phyloP scores from a whole-genome alignment of 2,888 invertebrate genomes.

The Eucriotettix oculatus region DNA sequence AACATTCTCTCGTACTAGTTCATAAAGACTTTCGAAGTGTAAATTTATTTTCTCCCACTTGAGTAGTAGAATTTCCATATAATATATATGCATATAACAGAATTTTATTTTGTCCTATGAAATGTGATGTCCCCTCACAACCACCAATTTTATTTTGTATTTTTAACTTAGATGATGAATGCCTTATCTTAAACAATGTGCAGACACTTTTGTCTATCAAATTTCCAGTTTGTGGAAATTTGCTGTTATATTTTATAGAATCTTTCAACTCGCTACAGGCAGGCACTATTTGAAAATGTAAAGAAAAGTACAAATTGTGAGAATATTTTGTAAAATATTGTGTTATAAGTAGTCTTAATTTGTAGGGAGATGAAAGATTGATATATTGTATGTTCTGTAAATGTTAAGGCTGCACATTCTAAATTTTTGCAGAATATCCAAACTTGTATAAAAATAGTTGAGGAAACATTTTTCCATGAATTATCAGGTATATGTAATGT shows the following conservation, averaged over 20 bases:
- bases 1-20: background rate
- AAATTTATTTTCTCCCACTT: background rate
- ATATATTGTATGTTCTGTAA: background rate
- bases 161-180: too few species aligned
- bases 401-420: background rate
- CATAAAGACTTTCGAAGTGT: background rate
- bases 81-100: too few species aligned
- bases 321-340: conserved; percentile 5
- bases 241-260: background rate
- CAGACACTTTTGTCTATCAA: too few species aligned
- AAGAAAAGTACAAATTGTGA: conserved; percentile 9
- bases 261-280: conserved; percentile 2
- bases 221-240: background rate
- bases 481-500: conserved; percentile 5
- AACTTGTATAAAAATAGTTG: background rate
- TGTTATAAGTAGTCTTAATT: background rate
- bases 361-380: background rate
- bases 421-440: background rate
- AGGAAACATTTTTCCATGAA: background rate
- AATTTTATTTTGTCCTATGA: too few species aligned
- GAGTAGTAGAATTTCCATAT: background rate
- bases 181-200: too few species aligned
- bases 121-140: too few species aligned
- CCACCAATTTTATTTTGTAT: too few species aligned
- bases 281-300: conserved; percentile 2